Percentiles rank a stretch among this genome's conserved stretches.
These are phyloP conservation scores for Pollenia amentaria DNA, from an alignment of 2,888 invertebrate species.

Conservation along the genomic window DNA sequence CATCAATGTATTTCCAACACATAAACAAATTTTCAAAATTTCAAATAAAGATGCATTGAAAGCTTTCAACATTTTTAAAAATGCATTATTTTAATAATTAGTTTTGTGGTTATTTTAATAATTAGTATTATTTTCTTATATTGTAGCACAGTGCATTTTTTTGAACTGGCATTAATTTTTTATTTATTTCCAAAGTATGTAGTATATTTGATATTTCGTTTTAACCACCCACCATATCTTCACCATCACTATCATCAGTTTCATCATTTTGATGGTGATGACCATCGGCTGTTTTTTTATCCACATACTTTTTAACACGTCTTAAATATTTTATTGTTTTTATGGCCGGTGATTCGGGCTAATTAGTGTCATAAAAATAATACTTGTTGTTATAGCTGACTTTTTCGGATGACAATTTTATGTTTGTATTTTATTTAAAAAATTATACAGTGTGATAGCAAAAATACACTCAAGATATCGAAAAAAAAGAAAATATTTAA, in stretches of 20 bases:
- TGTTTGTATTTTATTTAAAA: not conserved
- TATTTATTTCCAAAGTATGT: not conserved
- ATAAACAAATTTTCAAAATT: no score
- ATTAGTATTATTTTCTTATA: no score
- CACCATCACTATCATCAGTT: slow-evolving; percentile 86
- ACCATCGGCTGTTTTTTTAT: slow-evolving; percentile 82
- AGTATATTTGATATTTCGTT: not conserved
- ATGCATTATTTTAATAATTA: no score
- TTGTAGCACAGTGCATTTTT: no score
- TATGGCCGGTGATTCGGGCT: slow-evolving; percentile 84
- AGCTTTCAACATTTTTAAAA: no score
- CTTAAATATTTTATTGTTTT: slow-evolving; percentile 84
- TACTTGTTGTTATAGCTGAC: slow-evolving; percentile 28
- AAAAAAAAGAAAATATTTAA: no score
- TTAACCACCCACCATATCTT: slow-evolving; percentile 88
- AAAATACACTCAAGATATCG: no score
- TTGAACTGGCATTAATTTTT: slow-evolving; percentile 37
- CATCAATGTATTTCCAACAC: no score
- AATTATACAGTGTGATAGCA: not conserved
- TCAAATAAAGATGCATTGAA: no score
- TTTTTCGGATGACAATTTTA: not conserved
- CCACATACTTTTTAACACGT: slow-evolving; percentile 84
- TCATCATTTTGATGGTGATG: slow-evolving; percentile 79
- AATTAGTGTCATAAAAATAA: slow-evolving; percentile 65
- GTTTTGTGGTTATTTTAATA: no score